Evolutionary conservation across 2,113 vertebrate species (phyloP).

Genomic region (Colinus virginianus): DNA sequence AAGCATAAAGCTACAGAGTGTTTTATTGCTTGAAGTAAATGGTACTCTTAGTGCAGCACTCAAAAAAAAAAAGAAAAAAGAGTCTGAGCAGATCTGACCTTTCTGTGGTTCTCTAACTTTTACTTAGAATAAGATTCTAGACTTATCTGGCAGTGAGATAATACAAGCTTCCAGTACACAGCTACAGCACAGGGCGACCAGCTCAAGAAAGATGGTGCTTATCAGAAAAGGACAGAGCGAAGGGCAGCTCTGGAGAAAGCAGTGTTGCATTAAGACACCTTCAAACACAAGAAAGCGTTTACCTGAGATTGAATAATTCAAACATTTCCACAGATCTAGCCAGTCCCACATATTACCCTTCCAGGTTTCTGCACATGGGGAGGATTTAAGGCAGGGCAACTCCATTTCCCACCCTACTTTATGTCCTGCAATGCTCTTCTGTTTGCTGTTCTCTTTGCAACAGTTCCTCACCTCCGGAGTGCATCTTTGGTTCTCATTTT

Average conservation of each 20-base stretch:
- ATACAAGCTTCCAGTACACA: background rate
- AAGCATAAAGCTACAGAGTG: background rate
- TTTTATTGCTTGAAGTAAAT: constrained; percentile 1
- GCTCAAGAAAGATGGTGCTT: background rate
- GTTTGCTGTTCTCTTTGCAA: background rate
- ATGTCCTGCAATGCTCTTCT: background rate
- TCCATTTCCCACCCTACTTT: background rate
- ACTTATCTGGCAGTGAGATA: background rate
- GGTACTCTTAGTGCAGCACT: background rate
- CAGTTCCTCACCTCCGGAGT: background rate
- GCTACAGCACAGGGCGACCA: background rate
- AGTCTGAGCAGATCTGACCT: constrained; percentile 5
- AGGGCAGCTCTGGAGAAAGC: background rate
- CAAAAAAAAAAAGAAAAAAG: background rate
- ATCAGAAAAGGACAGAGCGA: background rate
- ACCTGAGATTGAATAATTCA: background rate
- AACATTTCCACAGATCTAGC: background rate
- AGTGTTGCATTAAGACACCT: background rate
- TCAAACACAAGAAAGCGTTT: background rate
- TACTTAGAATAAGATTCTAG: background rate
- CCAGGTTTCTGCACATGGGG: background rate
- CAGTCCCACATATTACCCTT: background rate
- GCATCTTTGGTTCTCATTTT: background rate
- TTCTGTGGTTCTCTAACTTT: background rate
- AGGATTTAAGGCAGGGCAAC: constrained; percentile 9